These are phyloP conservation scores for Pseudopleuronectes americanus DNA, from an alignment of 2,797 vertebrate genomes.

Conservation along the genomic window DNA sequence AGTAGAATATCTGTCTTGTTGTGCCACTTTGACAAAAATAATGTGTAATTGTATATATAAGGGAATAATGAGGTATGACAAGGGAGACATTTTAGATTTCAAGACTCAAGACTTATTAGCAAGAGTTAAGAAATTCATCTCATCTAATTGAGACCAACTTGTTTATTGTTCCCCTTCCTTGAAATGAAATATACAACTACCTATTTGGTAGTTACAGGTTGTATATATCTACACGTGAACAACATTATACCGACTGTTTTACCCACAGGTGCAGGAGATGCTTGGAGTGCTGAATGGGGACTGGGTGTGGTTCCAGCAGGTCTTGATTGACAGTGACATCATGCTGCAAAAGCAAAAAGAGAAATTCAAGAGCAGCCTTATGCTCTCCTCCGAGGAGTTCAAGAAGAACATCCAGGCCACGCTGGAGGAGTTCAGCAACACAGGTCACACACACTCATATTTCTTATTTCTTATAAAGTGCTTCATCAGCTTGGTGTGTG, in stretches of 20 bases:
- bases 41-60: too few species aligned
- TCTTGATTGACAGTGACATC: constrained; percentile 83
- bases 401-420: constrained; percentile 84
- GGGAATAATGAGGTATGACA: too few species aligned
- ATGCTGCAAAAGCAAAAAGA: constrained; percentile 87
- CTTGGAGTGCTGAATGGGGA: constrained; percentile 80
- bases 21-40: too few species aligned
- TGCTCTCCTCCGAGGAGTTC: constrained; percentile 86
- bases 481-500: background rate
- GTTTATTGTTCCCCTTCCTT: too few species aligned
- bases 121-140: too few species aligned
- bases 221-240: background rate
- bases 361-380: constrained; percentile 85
- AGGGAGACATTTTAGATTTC: too few species aligned
- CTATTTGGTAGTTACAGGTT: too few species aligned
- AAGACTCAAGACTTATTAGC: too few species aligned
- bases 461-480: background rate
- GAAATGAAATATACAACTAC: too few species aligned
- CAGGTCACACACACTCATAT: constrained; percentile 67
- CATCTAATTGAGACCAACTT: too few species aligned
- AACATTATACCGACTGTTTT: constrained; percentile 8
- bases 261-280: constrained; percentile 83
- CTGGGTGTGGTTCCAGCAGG: constrained; percentile 88
- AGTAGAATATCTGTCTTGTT: too few species aligned
- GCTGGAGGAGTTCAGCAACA: constrained; percentile 82